Percentiles rank a stretch among this genome's conserved stretches.
These are phyloP conservation scores for Mythimna ferrago DNA, from an alignment of 2,888 invertebrate species.

Conservation along the genomic window DNA sequence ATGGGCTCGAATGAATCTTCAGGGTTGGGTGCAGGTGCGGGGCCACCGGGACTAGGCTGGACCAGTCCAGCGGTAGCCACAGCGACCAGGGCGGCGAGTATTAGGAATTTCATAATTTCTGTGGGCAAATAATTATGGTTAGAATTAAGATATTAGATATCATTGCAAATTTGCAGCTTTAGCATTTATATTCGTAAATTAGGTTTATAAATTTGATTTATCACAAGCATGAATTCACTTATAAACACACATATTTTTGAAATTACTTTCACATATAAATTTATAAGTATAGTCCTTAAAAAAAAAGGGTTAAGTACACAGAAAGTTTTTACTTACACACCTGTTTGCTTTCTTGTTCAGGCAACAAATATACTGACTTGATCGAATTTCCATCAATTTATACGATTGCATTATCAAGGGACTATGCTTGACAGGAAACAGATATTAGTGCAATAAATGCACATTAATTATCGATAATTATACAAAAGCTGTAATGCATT, in stretches of 20 bases:
- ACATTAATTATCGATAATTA: slow-evolving; percentile 12
- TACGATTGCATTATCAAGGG: slow-evolving; percentile 41
- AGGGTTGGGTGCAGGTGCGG: slow-evolving; percentile 56
- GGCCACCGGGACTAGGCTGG: slow-evolving; percentile 65
- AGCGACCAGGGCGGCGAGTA: slow-evolving; percentile 42
- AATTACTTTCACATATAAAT: neutral
- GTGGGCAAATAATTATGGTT: slow-evolving; percentile 21
- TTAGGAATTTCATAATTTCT: slow-evolving; percentile 41
- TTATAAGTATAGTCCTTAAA: neutral
- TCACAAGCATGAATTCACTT: neutral
- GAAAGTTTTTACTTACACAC: neutral
- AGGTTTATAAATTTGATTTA: too few relatives aligned
- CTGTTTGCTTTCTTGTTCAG: slow-evolving; percentile 33
- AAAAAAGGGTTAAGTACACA: neutral
- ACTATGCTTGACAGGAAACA: slow-evolving; percentile 5
- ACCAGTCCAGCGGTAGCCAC: slow-evolving; percentile 42
- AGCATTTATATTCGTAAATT: too few relatives aligned
- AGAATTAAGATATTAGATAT: neutral
- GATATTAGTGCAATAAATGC: slow-evolving; percentile 43
- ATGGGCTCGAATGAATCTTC: slow-evolving; percentile 54
- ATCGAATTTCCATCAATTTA: slow-evolving; percentile 21
- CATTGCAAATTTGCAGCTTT: neutral
- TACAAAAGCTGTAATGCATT: slow-evolving; percentile 1
- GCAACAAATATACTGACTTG: slow-evolving; percentile 16
- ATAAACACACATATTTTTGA: neutral